Percentiles rank a stretch among this genome's conserved stretches.
Conservation (phyloP, 2,113 vertebrate species). For the Neomonachus schauinslandi region DNA sequence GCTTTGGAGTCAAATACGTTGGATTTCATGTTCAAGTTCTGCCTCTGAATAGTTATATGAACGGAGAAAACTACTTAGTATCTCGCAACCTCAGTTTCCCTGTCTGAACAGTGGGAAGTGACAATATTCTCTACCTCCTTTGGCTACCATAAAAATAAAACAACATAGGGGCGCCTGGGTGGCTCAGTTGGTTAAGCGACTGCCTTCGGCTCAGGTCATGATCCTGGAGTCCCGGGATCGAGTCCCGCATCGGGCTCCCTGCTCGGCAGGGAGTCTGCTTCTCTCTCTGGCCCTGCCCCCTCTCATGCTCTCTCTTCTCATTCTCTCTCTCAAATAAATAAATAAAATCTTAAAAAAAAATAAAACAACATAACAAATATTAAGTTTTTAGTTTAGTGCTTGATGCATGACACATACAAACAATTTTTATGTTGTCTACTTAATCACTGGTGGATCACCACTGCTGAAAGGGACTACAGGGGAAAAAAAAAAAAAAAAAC, state of each 20-base stretch:
- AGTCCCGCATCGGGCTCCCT: too few relatives aligned
- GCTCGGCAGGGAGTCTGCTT: too few relatives aligned
- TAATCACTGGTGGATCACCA: not conserved
- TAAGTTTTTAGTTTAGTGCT: not conserved
- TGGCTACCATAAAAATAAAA: not conserved
- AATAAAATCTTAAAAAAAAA: not conserved
- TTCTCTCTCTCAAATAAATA: too few relatives aligned
- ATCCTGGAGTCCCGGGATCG: too few relatives aligned
- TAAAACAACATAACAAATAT: not conserved
- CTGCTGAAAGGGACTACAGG: not conserved
- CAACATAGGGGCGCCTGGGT: too few relatives aligned
- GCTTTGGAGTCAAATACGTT: conserved; percentile 1
- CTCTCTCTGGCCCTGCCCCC: too few relatives aligned
- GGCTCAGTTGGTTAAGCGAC: too few relatives aligned
- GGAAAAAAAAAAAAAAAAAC: not conserved
- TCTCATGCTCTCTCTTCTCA: too few relatives aligned
- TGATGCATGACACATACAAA: not conserved
- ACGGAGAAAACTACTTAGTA: not conserved
- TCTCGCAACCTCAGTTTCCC: not conserved
- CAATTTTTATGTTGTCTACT: not conserved
- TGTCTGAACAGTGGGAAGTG: not conserved
- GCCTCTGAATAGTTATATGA: not conserved
- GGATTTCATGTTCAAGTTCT: conserved; percentile 1
- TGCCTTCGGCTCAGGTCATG: too few relatives aligned
- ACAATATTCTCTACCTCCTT: not conserved